phyloP scores from a whole-genome alignment of 2,888 invertebrate genomes.

The Ectemnius continuus region DNA sequence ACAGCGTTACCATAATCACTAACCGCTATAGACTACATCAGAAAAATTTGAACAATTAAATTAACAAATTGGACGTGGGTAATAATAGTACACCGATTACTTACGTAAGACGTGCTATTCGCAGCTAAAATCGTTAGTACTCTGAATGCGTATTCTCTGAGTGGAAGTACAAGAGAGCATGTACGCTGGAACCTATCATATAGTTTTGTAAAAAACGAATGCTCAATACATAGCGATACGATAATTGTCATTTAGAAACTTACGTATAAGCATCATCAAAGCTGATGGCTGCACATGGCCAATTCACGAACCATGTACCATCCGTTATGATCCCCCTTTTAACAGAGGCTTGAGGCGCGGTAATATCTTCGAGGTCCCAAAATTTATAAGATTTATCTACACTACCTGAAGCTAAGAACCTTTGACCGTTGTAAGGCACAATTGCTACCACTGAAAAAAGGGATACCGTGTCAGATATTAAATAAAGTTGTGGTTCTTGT shows the following conservation, averaged over 20 bases:
- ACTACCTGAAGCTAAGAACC: slow-evolving; percentile 84
- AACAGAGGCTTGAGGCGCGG: slow-evolving; percentile 71
- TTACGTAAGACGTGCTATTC: slow-evolving; percentile 76
- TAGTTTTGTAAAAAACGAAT: slow-evolving; percentile 27
- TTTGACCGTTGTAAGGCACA: slow-evolving; percentile 80
- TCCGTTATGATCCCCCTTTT: slow-evolving; percentile 78
- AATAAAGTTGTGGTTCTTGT: too few relatives aligned
- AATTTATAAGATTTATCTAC: slow-evolving; percentile 84
- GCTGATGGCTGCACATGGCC: slow-evolving; percentile 77
- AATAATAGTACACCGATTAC: slow-evolving; percentile 25
- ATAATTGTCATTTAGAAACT: slow-evolving; percentile 32
- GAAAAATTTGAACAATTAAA: background rate
- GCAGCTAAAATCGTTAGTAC: slow-evolving; percentile 74
- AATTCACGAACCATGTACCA: slow-evolving; percentile 79
- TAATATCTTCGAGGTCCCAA: slow-evolving; percentile 83
- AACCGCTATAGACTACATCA: slow-evolving; percentile 70
- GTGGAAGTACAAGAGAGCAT: slow-evolving; percentile 71
- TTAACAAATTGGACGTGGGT: background rate
- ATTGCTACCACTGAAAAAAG: slow-evolving; percentile 74
- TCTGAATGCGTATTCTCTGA: slow-evolving; percentile 74
- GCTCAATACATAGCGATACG: background rate
- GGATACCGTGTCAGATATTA: too few relatives aligned
- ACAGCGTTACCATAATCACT: slow-evolving; percentile 80
- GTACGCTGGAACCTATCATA: slow-evolving; percentile 70
- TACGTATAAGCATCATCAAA: slow-evolving; percentile 78